Base-by-base conservation (phyloP, 2,797 vertebrate species). In the Phrynocephalus vlangalii region DNA sequence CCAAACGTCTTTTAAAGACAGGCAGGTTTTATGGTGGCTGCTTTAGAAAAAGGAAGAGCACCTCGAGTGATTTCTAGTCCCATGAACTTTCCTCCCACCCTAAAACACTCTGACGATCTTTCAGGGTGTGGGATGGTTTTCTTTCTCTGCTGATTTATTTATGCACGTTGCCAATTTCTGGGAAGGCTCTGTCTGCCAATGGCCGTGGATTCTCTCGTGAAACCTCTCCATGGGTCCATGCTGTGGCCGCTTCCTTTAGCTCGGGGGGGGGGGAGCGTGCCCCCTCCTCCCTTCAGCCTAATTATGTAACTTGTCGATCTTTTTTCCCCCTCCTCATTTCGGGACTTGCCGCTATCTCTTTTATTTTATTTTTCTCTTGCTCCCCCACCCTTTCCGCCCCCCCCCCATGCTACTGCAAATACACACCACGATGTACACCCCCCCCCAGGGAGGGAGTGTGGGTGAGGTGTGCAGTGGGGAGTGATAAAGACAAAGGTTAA, bases 401-500 rank as follows among this genome's bases (percentile, higher is more conserved):
- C 70, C 84, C 76, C 71, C 9, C 72, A 6, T 79, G 16, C 80
- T 28, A 1, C 50, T 6, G 33, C 75, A 50, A 1, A 38, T 18
- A 68, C 28, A 24, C 38, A 44, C 38, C 3, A 5, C 6, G 94
- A 87, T 89, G 10, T 92, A 86, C 91, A 84, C 92, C 5, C 56
- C 56, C 9, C 89, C 38, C 93, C 89, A 52, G 85, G 79, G 15
- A 1, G 67, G 33, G 73, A 73, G 88, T 80, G 84, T 81, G 52
- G 44, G 92, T 7, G 88, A 72, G 73, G 26, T 44, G 50, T 28
- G 60, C 10, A 28, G 38, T 22, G 81, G 68, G 71, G 67, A 22
- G 68, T 71, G 70, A 78, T 48, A 86, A 89, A 87, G 92, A 89
- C 94, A 94, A 89, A 94, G 90, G 92, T 89, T 87, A 50, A 72